Evolutionary conservation across 2,797 vertebrate genomes (phyloP).

Genomic region (Hydrophis major): DNA sequence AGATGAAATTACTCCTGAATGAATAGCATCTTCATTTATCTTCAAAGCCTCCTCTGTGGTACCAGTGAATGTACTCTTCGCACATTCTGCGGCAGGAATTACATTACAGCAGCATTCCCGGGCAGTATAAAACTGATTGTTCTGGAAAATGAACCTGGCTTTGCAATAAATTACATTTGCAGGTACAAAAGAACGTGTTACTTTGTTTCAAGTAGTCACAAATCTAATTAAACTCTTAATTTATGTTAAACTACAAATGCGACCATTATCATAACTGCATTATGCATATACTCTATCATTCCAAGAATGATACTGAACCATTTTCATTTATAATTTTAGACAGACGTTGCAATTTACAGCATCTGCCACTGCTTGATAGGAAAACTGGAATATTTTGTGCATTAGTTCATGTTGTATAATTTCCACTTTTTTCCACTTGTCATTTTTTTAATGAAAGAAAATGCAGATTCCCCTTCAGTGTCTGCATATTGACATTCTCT

Average conservation of each 20-base stretch:
- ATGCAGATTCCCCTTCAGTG: conserved; percentile 56
- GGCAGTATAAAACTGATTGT: conserved; percentile 94
- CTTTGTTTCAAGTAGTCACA: conserved; percentile 98
- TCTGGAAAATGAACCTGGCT: conserved; percentile 95
- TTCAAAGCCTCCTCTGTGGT: conserved; percentile 88
- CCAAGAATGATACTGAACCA: conserved; percentile 90
- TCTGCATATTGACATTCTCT: conserved; percentile 41
- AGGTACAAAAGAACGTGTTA: conserved; percentile 97
- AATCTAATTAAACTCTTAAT: conserved; percentile 99
- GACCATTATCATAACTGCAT: conserved; percentile 96
- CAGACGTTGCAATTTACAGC: conserved; percentile 90
- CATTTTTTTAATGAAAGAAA: conserved; percentile 57
- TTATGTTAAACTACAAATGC: conserved; percentile 98
- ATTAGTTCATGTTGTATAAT: conserved; percentile 82
- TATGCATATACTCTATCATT: conserved; percentile 95
- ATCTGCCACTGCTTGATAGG: conserved; percentile 91
- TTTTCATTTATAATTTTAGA: conserved; percentile 97
- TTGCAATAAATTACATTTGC: conserved; percentile 98
- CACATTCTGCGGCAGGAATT: conserved; percentile 82
- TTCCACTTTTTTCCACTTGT: conserved; percentile 71
- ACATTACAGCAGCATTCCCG: conserved; percentile 89
- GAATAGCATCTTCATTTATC: conserved; percentile 99
- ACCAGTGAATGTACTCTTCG: conserved; percentile 88
- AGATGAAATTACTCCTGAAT: conserved; percentile 98
- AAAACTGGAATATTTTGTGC: conserved; percentile 87